A percentile compares a stretch with the other conserved stretches of the same genome.
These are phyloP conservation scores for Pentamera pediparva DNA, from an alignment of 53 echinoderm and acorn worm species.

Conservation along the genomic window DNA sequence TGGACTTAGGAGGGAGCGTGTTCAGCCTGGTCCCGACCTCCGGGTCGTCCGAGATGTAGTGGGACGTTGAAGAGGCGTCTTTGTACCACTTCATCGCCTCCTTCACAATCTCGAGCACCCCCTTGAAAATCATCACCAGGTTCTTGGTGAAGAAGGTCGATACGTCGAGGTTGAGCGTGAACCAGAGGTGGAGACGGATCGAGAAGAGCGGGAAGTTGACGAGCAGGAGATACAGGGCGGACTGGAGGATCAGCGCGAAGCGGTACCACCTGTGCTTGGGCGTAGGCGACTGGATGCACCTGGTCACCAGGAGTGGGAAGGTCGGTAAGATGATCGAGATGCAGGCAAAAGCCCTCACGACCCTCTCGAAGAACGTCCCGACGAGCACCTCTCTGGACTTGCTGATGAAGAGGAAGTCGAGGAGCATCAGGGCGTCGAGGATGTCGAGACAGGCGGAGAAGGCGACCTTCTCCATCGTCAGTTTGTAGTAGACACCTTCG, in stretches of 20 bases:
- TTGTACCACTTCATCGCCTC: slow-evolving; percentile 47
- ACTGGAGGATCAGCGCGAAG: slow-evolving; percentile 45
- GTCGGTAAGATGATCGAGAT: slow-evolving; percentile 57
- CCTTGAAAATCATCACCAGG: slow-evolving; percentile 59
- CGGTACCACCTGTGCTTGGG: slow-evolving; percentile 39
- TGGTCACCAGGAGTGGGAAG: slow-evolving; percentile 50
- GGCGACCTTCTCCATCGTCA: slow-evolving; percentile 56
- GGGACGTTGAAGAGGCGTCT: background rate
- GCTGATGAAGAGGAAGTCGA: slow-evolving; percentile 49
- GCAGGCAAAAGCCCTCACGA: slow-evolving; percentile 63
- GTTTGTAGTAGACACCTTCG: slow-evolving; percentile 59
- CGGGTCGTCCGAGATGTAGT: slow-evolving; percentile 6
- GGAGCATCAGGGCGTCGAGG: slow-evolving; percentile 63
- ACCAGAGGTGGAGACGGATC: slow-evolving; percentile 62
- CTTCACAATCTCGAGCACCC: slow-evolving; percentile 52
- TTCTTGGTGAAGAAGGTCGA: slow-evolving; percentile 82
- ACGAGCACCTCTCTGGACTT: slow-evolving; percentile 26
- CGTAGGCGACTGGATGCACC: slow-evolving; percentile 42
- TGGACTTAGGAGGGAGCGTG: background rate
- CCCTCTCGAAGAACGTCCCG: slow-evolving; percentile 30
- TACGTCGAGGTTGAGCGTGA: slow-evolving; percentile 53
- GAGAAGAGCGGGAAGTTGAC: slow-evolving; percentile 65
- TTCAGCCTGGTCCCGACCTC: slow-evolving; percentile 9
- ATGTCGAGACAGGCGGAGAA: slow-evolving; percentile 59
- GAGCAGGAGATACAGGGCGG: slow-evolving; percentile 50